Evolutionary conservation across 2,797 vertebrate species (phyloP).

Genomic region (Sitta carolinensis): DNA sequence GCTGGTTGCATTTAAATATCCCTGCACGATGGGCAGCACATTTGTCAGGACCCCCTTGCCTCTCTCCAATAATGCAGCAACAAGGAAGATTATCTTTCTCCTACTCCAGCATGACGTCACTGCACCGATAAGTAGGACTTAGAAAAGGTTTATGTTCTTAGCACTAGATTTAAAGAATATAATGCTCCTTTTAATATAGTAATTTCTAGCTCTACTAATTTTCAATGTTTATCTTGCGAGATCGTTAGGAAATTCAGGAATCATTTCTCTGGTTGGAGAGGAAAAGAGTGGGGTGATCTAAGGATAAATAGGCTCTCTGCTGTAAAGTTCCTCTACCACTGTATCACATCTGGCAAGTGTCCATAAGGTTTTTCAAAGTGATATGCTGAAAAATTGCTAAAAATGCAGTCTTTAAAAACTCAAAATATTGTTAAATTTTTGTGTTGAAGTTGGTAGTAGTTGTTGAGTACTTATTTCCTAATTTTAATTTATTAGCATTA

Average conservation of each 20-base stretch:
- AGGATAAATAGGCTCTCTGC: slow-evolving; percentile 58
- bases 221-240: slow-evolving; percentile 37
- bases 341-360: slow-evolving; percentile 59
- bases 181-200: slow-evolving; percentile 47
- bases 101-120: slow-evolving; percentile 48
- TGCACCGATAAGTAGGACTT: slow-evolving; percentile 45
- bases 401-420: slow-evolving; percentile 2
- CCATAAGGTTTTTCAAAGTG: slow-evolving; percentile 26
- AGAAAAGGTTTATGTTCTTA: slow-evolving; percentile 65
- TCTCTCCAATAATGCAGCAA: slow-evolving; percentile 12
- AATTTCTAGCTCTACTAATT: slow-evolving; percentile 40
- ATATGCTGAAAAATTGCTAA: slow-evolving; percentile 52
- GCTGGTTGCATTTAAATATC: background rate
- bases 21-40: background rate
- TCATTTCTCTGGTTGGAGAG: slow-evolving; percentile 13
- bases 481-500: background rate
- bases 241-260: slow-evolving; percentile 57
- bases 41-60: slow-evolving; percentile 38
- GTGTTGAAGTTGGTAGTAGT: slow-evolving; percentile 35
- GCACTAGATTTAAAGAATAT: slow-evolving; percentile 55
- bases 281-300: slow-evolving; percentile 35
- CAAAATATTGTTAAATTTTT: slow-evolving; percentile 13
- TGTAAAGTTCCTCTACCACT: slow-evolving; percentile 21
- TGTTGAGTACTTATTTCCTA: slow-evolving; percentile 1
- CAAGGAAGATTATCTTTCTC: slow-evolving; percentile 44